phyloP scores from a whole-genome alignment of 2,888 invertebrate genomes.

The Sabatieria punctata region DNA sequence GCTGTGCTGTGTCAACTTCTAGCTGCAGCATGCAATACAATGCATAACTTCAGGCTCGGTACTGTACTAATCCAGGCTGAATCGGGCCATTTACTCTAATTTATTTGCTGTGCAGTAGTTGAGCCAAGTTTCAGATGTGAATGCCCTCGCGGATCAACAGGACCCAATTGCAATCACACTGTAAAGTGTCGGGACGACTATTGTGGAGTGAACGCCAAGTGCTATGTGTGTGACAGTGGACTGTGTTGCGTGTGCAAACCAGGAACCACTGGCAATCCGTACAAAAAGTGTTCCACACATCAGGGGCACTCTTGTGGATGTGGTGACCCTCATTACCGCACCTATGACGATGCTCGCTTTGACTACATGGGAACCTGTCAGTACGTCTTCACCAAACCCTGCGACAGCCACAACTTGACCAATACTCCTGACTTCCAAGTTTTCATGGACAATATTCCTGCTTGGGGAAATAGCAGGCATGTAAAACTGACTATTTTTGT shows the following conservation, averaged over 20 bases:
- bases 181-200: constrained; percentile 13
- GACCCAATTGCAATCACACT: constrained; percentile 46
- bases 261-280: constrained; percentile 14
- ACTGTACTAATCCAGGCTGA: no score
- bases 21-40: no score
- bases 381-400: constrained; percentile 23
- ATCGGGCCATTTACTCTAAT: no score
- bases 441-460: background rate
- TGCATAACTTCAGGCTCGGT: no score
- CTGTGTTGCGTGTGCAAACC: constrained; percentile 19
- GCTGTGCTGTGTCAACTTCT: no score
- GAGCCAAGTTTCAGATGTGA: no score
- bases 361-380: constrained; percentile 27
- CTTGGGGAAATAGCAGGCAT: background rate
- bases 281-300: constrained; percentile 4
- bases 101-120: no score
- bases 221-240: constrained; percentile 18
- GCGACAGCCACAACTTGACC: constrained; percentile 3
- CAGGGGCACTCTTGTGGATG: constrained; percentile 14
- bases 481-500: no score
- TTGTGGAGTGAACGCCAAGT: constrained; percentile 18
- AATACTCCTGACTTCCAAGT: background rate
- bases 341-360: constrained; percentile 26
- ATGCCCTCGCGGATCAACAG: constrained; percentile 47
- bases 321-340: constrained; percentile 30